phyloP scores from a whole-genome alignment of 2,113 vertebrate species.

The Peromyscus polionotus region DNA sequence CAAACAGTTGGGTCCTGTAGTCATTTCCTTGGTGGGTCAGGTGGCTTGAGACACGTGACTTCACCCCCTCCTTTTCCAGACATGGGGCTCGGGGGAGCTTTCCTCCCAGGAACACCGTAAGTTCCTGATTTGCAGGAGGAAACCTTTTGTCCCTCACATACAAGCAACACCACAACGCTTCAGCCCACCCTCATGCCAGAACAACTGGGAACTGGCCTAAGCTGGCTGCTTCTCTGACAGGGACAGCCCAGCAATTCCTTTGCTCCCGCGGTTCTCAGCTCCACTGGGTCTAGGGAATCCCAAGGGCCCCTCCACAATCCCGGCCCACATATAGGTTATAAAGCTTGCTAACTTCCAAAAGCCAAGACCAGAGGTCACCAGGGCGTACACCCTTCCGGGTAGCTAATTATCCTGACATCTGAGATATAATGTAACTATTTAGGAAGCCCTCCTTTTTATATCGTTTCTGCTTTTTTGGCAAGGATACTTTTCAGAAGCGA shows the following conservation, averaged over 20 bases:
- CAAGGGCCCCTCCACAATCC: not conserved
- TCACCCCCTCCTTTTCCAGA: not conserved
- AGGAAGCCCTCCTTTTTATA: not conserved
- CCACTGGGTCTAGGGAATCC: not conserved
- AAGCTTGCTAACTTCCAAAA: not conserved
- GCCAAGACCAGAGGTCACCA: not conserved
- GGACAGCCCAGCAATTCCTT: not conserved
- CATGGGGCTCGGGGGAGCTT: not conserved
- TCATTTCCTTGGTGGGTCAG: constrained; percentile 53
- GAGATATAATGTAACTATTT: not conserved
- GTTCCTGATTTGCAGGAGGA: not conserved
- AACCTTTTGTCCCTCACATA: not conserved
- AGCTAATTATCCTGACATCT: not conserved
- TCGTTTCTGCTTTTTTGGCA: not conserved
- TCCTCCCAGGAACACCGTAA: not conserved
- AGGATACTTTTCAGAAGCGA: not conserved
- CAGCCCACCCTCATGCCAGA: not conserved
- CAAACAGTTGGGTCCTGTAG: constrained; percentile 64
- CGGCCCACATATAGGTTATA: not conserved
- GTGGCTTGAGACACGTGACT: not conserved
- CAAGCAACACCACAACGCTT: not conserved
- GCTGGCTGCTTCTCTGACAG: not conserved
- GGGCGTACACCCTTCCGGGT: not conserved
- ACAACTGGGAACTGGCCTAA: not conserved
- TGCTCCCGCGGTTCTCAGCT: not conserved